Base-by-base conservation (phyloP, 1,140 invertebrate genomes). In the Ditylenchus dipsaci region DNA sequence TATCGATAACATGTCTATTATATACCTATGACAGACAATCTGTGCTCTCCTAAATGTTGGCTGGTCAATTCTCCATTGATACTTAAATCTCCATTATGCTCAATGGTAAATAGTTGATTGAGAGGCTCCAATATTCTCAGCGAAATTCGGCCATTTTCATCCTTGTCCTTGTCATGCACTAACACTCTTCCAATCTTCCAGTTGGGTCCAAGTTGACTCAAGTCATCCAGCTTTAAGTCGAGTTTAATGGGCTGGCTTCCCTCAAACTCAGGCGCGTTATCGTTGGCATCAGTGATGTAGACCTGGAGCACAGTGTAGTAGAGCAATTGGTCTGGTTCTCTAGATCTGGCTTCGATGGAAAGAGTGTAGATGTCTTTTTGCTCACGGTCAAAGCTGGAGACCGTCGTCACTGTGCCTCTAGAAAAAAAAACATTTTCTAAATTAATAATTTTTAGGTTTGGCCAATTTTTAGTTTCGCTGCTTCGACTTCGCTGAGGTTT, bases 241-340 rank as follows among this genome's bases (percentile, higher is more conserved):
- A 70, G 15, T 26, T 30, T 29, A 45, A 82, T 71, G 11, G 80
- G 80, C 30, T 76, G 73, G 9, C 63, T 33, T 59, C 69, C 80
- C 21, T 68, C 60, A 57, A 81, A 82, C 7, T 76, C 30, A 1
- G 80, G 80, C 3, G 78, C 49, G 49, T 82, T 82, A 47, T 82
- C 81, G 58, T 82, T 82, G n/a, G 65, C 78, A 68, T 81, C 79
- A 38, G 66, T 73, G 8, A 80, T 71, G 33, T 69, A 47, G 23
- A 80, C 73, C 56, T 80, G 76, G 1, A 81, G 65, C 8, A 80
- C 57, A n/a, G 79, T 77, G 77, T 76, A 79, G 53, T 80, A 80
- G 3, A 81, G 61, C 58, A 76, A 66, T 63, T 78, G 78, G 61
- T 79, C 79, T 0, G 77, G 74, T 9, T 21, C 11, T 21, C 19